These are phyloP conservation scores for Chloropsis cyanopogon DNA, from an alignment of 2,113 vertebrate species.

Conservation along the genomic window DNA sequence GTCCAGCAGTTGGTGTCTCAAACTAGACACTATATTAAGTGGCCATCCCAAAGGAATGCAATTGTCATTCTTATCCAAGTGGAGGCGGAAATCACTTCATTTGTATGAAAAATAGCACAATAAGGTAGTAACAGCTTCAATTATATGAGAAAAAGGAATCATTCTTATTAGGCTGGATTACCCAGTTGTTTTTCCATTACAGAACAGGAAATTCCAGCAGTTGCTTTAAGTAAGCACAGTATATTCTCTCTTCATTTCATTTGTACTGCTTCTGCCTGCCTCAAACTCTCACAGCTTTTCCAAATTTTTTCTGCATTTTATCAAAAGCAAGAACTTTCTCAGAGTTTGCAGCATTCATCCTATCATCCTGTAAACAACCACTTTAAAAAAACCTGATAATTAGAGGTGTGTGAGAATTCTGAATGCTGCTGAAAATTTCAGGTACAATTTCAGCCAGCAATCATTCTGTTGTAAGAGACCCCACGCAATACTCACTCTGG, in stretches of 20 bases:
- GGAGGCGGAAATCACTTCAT: constrained; percentile 6
- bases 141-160: background rate
- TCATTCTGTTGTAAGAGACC: background rate
- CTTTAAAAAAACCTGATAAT: background rate
- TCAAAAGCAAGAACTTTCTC: background rate
- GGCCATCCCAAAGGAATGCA: background rate
- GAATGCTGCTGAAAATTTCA: background rate
- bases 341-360: background rate
- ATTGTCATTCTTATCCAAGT: background rate
- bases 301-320: background rate
- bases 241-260: background rate
- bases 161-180: background rate
- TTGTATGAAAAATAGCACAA: constrained; percentile 43
- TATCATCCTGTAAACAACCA: background rate
- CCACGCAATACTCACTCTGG: background rate
- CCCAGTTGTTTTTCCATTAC: background rate
- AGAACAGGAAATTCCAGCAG: background rate
- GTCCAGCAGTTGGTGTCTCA: background rate
- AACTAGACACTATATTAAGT: background rate
- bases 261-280: background rate
- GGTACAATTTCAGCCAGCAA: background rate
- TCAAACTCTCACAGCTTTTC: background rate
- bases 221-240: background rate
- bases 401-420: background rate
- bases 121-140: constrained; percentile 21